Conservation (phyloP, 2,113 vertebrate genomes). For the Nothocercus nigrocapillus region DNA sequence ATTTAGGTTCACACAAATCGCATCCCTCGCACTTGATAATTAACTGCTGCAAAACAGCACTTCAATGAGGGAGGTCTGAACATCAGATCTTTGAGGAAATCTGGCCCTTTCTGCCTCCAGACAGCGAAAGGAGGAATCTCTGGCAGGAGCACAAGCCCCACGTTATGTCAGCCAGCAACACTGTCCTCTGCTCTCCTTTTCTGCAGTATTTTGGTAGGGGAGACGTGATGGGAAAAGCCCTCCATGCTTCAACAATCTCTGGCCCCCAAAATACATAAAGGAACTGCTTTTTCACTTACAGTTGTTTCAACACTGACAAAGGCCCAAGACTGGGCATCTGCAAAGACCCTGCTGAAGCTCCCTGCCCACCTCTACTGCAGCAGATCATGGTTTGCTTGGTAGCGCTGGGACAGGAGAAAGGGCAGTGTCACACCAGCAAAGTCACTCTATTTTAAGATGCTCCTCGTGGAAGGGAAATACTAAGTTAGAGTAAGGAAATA, state of each 20-base stretch:
- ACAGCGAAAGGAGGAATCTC: not conserved
- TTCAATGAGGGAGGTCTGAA: too few relatives aligned
- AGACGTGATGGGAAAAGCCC: not conserved
- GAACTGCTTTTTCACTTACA: not conserved
- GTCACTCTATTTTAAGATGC: rapidly evolving
- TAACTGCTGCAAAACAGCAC: too few relatives aligned
- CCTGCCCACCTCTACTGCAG: not conserved
- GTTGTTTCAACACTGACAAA: not conserved
- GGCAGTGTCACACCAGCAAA: not conserved
- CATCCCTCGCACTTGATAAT: rapidly evolving
- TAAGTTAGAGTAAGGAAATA: not conserved
- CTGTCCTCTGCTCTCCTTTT: rapidly evolving
- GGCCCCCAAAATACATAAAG: not conserved
- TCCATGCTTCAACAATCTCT: rapidly evolving
- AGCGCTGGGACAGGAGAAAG: not conserved
- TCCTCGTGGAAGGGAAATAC: not conserved
- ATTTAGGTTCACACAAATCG: not conserved
- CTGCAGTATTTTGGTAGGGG: not conserved
- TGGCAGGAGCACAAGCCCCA: rapidly evolving
- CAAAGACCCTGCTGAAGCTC: rapidly evolving
- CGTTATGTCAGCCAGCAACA: too few relatives aligned
- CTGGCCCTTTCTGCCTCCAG: not conserved
- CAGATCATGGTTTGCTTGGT: not conserved
- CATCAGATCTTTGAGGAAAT: too few relatives aligned
- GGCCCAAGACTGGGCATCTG: not conserved